These are phyloP conservation scores for Pampus argenteus DNA, from an alignment of 2,797 vertebrate genomes.

Conservation along the genomic window DNA sequence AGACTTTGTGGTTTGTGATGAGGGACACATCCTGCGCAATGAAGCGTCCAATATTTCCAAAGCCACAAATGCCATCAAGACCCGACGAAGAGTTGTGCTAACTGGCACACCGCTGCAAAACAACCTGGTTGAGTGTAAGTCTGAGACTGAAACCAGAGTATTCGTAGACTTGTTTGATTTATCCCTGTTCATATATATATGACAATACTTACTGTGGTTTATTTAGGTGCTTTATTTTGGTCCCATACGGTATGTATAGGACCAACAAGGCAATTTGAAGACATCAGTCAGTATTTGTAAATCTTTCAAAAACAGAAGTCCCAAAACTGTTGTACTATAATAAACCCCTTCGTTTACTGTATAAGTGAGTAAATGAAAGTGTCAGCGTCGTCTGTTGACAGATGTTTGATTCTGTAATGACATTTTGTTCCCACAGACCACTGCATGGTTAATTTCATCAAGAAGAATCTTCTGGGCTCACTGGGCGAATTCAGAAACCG, in stretches of 20 bases:
- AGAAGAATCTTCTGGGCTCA: slow-evolving; percentile 96
- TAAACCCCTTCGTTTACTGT: not conserved
- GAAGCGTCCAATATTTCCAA: slow-evolving; percentile 91
- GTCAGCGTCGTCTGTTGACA: not conserved
- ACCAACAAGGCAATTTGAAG: not conserved
- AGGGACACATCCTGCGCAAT: slow-evolving; percentile 95
- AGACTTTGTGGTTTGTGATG: slow-evolving; percentile 96
- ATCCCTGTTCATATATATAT: too few relatives aligned
- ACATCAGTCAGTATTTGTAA: not conserved
- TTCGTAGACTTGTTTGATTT: too few relatives aligned
- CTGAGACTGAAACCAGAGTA: not conserved
- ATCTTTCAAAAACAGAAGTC: not conserved
- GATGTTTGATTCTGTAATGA: not conserved
- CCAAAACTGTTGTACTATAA: not conserved
- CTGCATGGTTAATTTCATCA: slow-evolving; percentile 98
- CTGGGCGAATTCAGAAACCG: slow-evolving; percentile 93
- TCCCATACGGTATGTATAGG: not conserved
- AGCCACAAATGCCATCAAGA: slow-evolving; percentile 92
- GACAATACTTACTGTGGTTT: not conserved
- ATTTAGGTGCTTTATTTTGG: too few relatives aligned
- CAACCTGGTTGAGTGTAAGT: slow-evolving; percentile 95
- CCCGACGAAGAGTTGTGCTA: slow-evolving; percentile 92
- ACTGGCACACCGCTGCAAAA: slow-evolving; percentile 98
- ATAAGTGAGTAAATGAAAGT: not conserved
- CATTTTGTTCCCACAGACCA: slow-evolving; percentile 87